Evolutionary conservation across 2,797 vertebrate genomes (phyloP).

Genomic region (Muraenolepis orangiensis): DNA sequence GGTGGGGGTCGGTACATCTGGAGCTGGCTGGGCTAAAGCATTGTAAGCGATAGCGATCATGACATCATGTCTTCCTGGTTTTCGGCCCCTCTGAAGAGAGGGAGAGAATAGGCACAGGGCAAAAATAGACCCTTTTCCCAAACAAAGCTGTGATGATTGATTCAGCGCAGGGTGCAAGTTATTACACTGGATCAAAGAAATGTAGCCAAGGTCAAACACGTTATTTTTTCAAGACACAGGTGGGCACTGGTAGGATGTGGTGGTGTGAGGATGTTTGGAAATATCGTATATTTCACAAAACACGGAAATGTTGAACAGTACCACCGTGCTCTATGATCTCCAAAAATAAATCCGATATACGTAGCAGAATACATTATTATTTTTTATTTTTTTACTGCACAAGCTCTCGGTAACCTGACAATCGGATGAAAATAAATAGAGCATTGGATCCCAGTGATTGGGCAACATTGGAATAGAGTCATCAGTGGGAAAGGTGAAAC

Average conservation of each 20-base stretch:
- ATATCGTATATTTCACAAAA: neutral
- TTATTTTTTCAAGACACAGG: neutral
- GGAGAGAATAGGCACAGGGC: constrained; percentile 40
- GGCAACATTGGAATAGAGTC: constrained; percentile 34
- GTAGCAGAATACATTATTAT: neutral
- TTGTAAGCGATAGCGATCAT: constrained; percentile 90
- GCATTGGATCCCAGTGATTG: neutral
- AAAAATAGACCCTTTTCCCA: constrained; percentile 69
- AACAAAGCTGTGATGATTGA: constrained; percentile 66
- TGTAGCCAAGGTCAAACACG: constrained; percentile 30
- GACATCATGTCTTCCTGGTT: constrained; percentile 91
- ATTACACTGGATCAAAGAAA: constrained; percentile 42
- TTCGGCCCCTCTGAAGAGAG: constrained; percentile 77
- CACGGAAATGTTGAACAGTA: neutral
- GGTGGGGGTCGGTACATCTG: constrained; percentile 60
- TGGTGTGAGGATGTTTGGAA: neutral
- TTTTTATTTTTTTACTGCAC: too few species aligned
- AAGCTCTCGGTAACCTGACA: neutral
- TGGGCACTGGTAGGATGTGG: neutral
- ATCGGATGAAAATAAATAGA: neutral
- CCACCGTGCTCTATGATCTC: neutral
- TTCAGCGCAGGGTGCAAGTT: constrained; percentile 50
- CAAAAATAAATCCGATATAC: neutral
- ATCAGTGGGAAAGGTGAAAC: constrained; percentile 25
- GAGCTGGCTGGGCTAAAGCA: constrained; percentile 69